Evolutionary conservation across 2,888 invertebrate species (phyloP).

Genomic region (Leptothorax acervorum): DNA sequence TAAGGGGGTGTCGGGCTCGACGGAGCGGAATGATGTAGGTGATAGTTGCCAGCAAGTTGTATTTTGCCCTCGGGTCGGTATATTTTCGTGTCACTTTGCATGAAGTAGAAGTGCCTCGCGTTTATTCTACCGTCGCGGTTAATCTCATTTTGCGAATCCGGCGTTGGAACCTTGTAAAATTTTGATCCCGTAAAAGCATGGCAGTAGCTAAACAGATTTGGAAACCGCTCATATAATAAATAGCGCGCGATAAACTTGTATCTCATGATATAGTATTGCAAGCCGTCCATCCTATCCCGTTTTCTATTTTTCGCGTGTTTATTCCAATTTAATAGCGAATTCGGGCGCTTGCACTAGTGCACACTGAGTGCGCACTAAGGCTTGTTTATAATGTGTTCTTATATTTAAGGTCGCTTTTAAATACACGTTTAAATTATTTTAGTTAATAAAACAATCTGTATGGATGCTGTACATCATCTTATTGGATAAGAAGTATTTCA

Average conservation of each 20-base stretch:
- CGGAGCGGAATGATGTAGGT: constrained; percentile 46
- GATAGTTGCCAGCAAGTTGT: constrained; percentile 53
- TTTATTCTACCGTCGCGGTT: constrained; percentile 30
- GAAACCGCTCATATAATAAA: constrained; percentile 4
- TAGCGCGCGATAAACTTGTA: not conserved
- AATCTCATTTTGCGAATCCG: constrained; percentile 16
- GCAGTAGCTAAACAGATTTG: not conserved
- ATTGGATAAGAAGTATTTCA: too few species aligned
- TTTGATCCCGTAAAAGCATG: constrained; percentile 9
- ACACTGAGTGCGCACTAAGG: too few species aligned
- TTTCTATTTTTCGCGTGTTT: not conserved
- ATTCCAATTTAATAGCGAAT: too few species aligned
- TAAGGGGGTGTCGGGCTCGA: constrained; percentile 52
- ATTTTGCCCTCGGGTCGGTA: constrained; percentile 26
- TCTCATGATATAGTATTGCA: not conserved
- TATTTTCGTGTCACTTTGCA: constrained; percentile 36
- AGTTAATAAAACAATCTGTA: too few species aligned
- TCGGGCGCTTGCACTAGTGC: too few species aligned
- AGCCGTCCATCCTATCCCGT: too few species aligned
- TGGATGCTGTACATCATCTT: too few species aligned
- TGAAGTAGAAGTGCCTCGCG: constrained; percentile 15
- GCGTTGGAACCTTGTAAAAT: constrained; percentile 5
- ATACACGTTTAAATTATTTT: too few species aligned
- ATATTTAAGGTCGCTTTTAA: too few species aligned
- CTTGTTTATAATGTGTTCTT: too few species aligned